These are phyloP conservation scores for Euthynnus affinis DNA, from an alignment of 2,797 vertebrate species.

Conservation along the genomic window DNA sequence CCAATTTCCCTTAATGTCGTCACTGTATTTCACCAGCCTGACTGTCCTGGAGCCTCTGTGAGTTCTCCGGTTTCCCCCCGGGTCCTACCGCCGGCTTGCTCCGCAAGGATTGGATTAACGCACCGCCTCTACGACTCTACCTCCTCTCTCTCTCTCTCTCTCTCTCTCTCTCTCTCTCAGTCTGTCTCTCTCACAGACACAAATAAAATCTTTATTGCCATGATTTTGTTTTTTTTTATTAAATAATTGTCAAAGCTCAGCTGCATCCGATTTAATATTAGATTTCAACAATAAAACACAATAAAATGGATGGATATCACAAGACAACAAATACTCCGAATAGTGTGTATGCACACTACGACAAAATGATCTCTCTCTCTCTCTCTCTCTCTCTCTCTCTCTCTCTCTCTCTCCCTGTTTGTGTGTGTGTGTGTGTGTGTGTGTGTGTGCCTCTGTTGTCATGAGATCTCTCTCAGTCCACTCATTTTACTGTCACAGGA, in stretches of 20 bases:
- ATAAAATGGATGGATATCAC: no score
- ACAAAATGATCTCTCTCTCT: neutral
- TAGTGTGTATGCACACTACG: no score
- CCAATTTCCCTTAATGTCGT: neutral
- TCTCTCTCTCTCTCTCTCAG: neutral
- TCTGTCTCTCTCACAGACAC: no score
- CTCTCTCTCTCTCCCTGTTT: no score
- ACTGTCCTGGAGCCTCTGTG: neutral
- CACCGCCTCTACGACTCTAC: neutral
- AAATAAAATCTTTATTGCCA: no score
- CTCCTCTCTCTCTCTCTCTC: no score
- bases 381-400: neutral
- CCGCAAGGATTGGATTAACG: constrained; percentile 46
- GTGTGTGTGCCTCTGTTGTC: constrained; percentile 1
- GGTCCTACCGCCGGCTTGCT: constrained; percentile 61
- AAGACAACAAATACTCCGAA: no score
- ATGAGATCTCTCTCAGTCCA: constrained; percentile 34
- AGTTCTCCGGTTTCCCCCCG: constrained; percentile 13
- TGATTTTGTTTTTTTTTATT: no score
- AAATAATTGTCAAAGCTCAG: no score
- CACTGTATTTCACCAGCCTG: neutral
- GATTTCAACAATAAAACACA: no score
- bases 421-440: neutral
- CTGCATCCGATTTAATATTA: no score
- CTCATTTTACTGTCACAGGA: constrained; percentile 45